Base-by-base conservation (phyloP, 1,140 invertebrate genomes). In the Helicoverpa armigera region DNA sequence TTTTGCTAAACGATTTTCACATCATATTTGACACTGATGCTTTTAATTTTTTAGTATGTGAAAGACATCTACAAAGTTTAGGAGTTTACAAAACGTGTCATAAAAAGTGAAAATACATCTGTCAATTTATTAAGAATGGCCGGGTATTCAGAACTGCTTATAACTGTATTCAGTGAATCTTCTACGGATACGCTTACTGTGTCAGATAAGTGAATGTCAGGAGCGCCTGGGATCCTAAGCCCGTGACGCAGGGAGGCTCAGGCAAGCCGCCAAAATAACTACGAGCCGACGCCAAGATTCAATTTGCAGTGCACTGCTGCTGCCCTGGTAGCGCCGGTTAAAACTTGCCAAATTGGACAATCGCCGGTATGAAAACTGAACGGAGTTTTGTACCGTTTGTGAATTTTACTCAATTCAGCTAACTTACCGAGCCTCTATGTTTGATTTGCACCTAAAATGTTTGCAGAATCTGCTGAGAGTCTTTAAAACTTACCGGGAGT, bases 201-300 rank as follows among this genome's bases (percentile, higher is more conserved):
- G 76, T 79, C 61, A 50, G 73, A 61, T 61, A 18, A 43, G 35
- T 43, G 5, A 43, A 43, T 35, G 43, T 61, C 53, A 50, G 53
- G 18, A 35, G 69, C 10, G 43, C 16, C 11, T 29, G 18, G 23
- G 23, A 53, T 13, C 35, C 16, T 12, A 31, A 35, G 51, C 29
- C 11, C 7, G 14, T 65, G 16, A 18, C 31, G 76, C 63, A 50
- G n/a, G 63, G 3, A 43, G 16, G 63, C 63, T 56, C 79, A 79
- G 86, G 84, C 86, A 84, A 74, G 11, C 79, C 80, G 86, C 84
- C 86, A 84, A 84, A 87, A 84, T 86, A 87, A 86, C 82, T 76
- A 83, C 82, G 74, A 51, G 73, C 78, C 54, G 31, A 77, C 83
- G 84, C 86, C 86, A 86, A 87, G 80, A 87, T 86, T 87, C 82